phyloP scores from a whole-genome alignment of 2,888 invertebrate genomes.

The Macrosiphum euphorbiae region DNA sequence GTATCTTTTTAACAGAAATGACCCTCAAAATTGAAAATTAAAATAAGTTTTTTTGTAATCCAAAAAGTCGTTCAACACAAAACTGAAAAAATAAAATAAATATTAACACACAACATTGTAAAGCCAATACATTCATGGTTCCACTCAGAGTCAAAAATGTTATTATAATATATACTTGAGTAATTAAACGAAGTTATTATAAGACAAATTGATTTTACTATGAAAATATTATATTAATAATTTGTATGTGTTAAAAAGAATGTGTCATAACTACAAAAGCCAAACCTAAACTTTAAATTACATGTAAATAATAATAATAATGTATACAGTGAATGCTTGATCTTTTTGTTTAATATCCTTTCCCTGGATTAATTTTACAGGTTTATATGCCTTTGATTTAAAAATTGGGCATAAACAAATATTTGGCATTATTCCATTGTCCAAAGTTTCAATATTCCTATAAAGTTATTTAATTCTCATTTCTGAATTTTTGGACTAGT shows the following conservation, averaged over 20 bases:
- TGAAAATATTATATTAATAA: neutral
- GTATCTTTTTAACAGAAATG: too few relatives aligned
- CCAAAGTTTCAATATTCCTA: neutral
- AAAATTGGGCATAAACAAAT: neutral
- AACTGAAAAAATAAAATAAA: neutral
- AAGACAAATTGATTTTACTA: too few relatives aligned
- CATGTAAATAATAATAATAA: neutral
- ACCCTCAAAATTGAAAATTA: too few relatives aligned
- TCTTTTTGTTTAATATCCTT: neutral
- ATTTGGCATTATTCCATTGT: slow-evolving; percentile 9
- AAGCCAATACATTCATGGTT: neutral
- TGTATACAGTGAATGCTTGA: neutral
- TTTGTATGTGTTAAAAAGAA: neutral
- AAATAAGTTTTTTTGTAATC: neutral
- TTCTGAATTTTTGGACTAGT: slow-evolving; percentile 10
- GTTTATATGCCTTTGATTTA: neutral
- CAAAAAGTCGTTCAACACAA: neutral
- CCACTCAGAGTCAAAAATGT: neutral
- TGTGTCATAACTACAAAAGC: neutral
- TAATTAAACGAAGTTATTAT: neutral
- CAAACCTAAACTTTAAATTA: neutral
- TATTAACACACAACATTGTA: neutral
- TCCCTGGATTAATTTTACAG: neutral
- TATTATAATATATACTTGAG: neutral
- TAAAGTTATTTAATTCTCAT: neutral